These are phyloP conservation scores for Pheosia gnoma DNA, from an alignment of 2,888 invertebrate species.

Conservation along the genomic window DNA sequence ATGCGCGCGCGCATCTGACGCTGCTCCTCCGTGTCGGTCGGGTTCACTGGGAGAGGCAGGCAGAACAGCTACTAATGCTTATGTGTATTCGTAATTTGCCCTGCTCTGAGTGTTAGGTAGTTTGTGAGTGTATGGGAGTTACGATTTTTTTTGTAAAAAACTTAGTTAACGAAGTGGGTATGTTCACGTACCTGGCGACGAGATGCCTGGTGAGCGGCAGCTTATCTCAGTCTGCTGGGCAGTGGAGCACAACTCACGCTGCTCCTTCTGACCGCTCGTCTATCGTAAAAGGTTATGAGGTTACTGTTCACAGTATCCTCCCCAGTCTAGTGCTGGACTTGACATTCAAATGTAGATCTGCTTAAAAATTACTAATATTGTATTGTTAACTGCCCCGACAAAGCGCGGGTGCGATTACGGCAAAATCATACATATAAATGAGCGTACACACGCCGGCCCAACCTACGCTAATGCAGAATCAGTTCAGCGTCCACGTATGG, in stretches of 20 bases:
- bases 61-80: background rate
- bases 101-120: no score
- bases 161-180: background rate
- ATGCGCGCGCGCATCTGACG: conserved; percentile 55
- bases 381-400: no score
- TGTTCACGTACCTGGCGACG: conserved; percentile 53
- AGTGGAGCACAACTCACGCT: conserved; percentile 58
- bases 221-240: conserved; percentile 76
- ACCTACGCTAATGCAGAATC: no score
- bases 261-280: conserved; percentile 30
- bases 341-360: background rate
- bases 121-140: no score
- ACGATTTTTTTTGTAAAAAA: no score
- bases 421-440: no score
- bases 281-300: conserved; percentile 8
- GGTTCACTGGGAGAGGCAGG: background rate
- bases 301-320: no score
- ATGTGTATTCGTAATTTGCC: no score
- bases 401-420: no score
- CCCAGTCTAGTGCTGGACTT: no score
- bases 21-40: conserved; percentile 54
- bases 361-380: background rate
- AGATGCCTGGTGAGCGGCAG: conserved; percentile 60
- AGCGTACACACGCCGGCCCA: no score
- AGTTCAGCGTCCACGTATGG: no score